phyloP scores from a whole-genome alignment of 2,113 vertebrate genomes.

The Gasterosteus nipponicus region DNA sequence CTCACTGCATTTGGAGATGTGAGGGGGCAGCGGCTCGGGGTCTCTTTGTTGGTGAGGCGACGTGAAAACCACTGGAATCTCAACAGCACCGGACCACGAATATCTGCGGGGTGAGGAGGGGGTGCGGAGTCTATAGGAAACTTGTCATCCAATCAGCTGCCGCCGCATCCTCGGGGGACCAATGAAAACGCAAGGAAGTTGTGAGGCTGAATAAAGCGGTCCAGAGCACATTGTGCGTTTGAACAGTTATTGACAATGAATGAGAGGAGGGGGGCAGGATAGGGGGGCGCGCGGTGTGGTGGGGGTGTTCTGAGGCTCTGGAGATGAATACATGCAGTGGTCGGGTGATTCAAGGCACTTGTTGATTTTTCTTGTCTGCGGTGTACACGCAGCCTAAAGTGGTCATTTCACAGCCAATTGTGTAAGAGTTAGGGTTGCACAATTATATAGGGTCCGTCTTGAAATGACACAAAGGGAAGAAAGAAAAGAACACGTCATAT shows the following conservation, averaged over 20 bases:
- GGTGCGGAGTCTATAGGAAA: constrained; percentile 63
- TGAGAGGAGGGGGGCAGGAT: constrained; percentile 27
- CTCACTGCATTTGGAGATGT: constrained; percentile 43
- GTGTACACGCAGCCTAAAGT: not conserved
- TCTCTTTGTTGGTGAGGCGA: constrained; percentile 63
- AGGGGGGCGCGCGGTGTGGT: not conserved
- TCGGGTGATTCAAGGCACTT: constrained; percentile 39
- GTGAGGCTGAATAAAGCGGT: constrained; percentile 72
- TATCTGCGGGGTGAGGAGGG: constrained; percentile 62
- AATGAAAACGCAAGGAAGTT: constrained; percentile 73
- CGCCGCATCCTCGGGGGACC: constrained; percentile 73
- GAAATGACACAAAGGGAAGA: constrained; percentile 6
- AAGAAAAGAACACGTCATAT: not conserved
- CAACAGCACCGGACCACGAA: constrained; percentile 61
- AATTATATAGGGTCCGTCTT: not conserved
- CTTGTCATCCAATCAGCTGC: constrained; percentile 79
- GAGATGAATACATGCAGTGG: constrained; percentile 30
- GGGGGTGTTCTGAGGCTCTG: constrained; percentile 26
- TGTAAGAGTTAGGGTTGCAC: not conserved
- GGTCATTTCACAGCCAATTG: constrained; percentile 21
- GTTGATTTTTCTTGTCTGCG: constrained; percentile 54
- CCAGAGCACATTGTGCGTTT: constrained; percentile 71
- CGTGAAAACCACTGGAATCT: constrained; percentile 79
- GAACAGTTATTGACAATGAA: constrained; percentile 71
- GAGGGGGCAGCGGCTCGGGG: constrained; percentile 21